A percentile compares a stretch with the other conserved stretches of the same genome.
Conservation (phyloP, 2,888 invertebrate species). For the Meandrusa payeni region DNA sequence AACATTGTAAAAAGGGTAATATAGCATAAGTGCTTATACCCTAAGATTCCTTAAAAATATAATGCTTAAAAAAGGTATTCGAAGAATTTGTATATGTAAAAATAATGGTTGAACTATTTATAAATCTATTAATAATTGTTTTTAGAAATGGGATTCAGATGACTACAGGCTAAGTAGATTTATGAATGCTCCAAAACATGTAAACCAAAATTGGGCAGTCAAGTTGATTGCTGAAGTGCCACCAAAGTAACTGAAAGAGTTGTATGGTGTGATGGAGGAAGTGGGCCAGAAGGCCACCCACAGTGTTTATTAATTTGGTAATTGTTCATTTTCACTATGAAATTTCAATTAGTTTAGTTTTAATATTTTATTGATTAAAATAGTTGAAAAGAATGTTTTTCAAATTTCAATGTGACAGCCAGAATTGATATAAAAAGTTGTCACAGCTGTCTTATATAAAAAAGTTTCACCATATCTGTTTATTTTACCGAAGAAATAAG, state of each 20-base stretch:
- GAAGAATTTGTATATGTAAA: not conserved
- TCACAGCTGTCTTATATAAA: too few relatives aligned
- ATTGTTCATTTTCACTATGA: slow-evolving; percentile 10
- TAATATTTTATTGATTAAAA: too few relatives aligned
- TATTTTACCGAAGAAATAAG: too few relatives aligned
- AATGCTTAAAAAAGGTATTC: too few relatives aligned
- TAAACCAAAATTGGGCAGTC: slow-evolving; percentile 94
- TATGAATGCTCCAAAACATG: slow-evolving; percentile 88
- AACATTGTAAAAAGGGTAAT: too few relatives aligned
- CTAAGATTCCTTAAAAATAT: too few relatives aligned
- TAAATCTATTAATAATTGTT: slow-evolving; percentile 33
- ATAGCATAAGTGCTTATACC: too few relatives aligned
- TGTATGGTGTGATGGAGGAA: slow-evolving; percentile 97
- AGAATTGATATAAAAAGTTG: too few relatives aligned
- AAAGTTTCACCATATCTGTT: too few relatives aligned
- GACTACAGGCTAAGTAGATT: slow-evolving; percentile 92
- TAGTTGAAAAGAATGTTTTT: too few relatives aligned
- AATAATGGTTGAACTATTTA: not conserved
- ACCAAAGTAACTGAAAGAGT: slow-evolving; percentile 88
- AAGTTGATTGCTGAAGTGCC: slow-evolving; percentile 93
- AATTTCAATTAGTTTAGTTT: not conserved
- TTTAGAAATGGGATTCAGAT: slow-evolving; percentile 87
- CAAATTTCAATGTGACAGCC: too few relatives aligned
- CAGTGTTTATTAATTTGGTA: slow-evolving; percentile 98
- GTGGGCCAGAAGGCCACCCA: slow-evolving; percentile 97